phyloP scores from a whole-genome alignment of 1,140 invertebrate genomes.

The Antheraea pernyi region DNA sequence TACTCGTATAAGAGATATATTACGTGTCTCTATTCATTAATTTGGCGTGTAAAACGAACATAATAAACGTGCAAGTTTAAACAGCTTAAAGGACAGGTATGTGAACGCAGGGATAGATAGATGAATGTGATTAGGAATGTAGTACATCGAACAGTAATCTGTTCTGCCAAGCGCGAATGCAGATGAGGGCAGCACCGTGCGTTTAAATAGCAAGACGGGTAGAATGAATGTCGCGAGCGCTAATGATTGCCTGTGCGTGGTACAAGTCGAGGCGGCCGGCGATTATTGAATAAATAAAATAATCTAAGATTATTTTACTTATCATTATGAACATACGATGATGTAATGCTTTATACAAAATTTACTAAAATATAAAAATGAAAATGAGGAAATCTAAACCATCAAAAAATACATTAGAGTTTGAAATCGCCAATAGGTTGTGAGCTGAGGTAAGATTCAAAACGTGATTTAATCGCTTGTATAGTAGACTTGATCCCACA shows the following conservation, averaged over 20 bases:
- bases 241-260: slow-evolving; percentile 39
- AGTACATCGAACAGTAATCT: slow-evolving; percentile 13
- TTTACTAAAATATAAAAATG: too few species aligned
- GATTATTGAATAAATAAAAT: not conserved
- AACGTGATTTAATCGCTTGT: not conserved
- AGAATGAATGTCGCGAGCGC: slow-evolving; percentile 22
- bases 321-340: too few species aligned
- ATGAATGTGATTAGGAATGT: slow-evolving; percentile 1
- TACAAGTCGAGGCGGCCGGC: slow-evolving; percentile 16
- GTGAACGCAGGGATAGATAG: not conserved
- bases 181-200: slow-evolving; percentile 33
- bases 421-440: too few species aligned
- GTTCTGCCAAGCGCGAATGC: slow-evolving; percentile 34
- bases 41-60: not conserved
- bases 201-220: slow-evolving; percentile 34
- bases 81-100: not conserved
- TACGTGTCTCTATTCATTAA: too few species aligned
- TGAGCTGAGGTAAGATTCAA: too few species aligned
- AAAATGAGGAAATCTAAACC: too few species aligned
- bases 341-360: too few species aligned
- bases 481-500: not conserved
- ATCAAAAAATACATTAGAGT: too few species aligned
- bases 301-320: too few species aligned
- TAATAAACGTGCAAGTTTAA: not conserved
- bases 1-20: too few species aligned